phyloP scores from a whole-genome alignment of 2,888 invertebrate species.

The Eudemis profundana region DNA sequence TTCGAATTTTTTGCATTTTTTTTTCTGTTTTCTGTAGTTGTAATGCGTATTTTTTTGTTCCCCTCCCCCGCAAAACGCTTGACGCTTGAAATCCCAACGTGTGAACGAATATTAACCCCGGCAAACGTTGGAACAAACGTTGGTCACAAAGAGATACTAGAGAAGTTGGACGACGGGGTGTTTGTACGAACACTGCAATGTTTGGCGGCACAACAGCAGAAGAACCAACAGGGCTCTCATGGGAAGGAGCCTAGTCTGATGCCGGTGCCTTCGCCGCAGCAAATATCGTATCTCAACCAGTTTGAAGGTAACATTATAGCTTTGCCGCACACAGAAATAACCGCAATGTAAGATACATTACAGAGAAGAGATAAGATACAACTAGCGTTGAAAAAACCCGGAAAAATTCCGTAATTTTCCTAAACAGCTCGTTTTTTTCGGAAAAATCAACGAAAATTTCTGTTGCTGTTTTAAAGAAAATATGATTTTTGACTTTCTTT shows the following conservation, averaged over 20 bases:
- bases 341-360: too few species aligned
- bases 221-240: constrained; percentile 75
- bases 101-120: constrained; percentile 70
- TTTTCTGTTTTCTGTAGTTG: constrained; percentile 81
- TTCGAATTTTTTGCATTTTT: constrained; percentile 49
- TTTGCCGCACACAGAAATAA: constrained; percentile 62
- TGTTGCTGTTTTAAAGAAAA: too few species aligned
- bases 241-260: constrained; percentile 95
- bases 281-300: constrained; percentile 97
- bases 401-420: too few species aligned
- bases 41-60: constrained; percentile 85
- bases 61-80: constrained; percentile 79
- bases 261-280: constrained; percentile 98
- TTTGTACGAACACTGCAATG: constrained; percentile 85
- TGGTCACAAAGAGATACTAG: constrained; percentile 77
- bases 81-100: constrained; percentile 83
- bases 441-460: too few species aligned
- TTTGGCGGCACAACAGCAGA: constrained; percentile 82
- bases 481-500: too few species aligned
- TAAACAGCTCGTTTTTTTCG: too few species aligned
- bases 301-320: constrained; percentile 89
- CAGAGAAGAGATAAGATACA: too few species aligned
- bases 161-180: constrained; percentile 82
- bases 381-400: neutral
- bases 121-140: constrained; percentile 56